These are phyloP conservation scores for Phanerotoma sp. DNA, from an alignment of 2,888 invertebrate genomes.

Conservation along the genomic window DNA sequence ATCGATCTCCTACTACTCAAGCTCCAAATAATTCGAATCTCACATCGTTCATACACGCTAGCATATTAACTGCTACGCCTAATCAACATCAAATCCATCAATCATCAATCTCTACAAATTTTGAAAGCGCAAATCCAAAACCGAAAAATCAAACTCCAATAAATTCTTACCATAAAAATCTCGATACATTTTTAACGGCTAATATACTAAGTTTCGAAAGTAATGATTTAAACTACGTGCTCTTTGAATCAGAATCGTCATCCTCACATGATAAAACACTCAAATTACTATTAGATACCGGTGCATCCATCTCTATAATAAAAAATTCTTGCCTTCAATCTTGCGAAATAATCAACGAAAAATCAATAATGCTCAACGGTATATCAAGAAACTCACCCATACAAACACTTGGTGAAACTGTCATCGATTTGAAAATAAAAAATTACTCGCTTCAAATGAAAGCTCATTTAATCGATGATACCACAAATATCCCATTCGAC, in stretches of 20 bases:
- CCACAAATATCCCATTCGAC: conserved; percentile 11
- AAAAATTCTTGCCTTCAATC: neutral
- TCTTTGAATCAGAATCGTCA: neutral
- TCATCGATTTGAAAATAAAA: conserved; percentile 7
- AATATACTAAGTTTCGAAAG: neutral
- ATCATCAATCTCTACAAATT: too few species aligned
- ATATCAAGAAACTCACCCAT: conserved; percentile 3
- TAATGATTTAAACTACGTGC: conserved; percentile 1
- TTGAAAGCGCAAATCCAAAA: too few species aligned
- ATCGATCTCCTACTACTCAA: too few species aligned
- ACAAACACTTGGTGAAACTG: conserved; percentile 15
- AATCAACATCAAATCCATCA: too few species aligned
- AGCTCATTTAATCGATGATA: neutral
- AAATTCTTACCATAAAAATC: too few species aligned
- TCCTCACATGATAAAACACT: conserved; percentile 3
- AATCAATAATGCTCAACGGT: neutral
- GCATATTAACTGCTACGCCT: too few species aligned
- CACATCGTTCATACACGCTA: too few species aligned
- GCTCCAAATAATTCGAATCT: too few species aligned
- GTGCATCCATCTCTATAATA: conserved; percentile 11
- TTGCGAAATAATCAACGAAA: neutral
- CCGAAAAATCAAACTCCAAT: too few species aligned
- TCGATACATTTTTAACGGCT: neutral
- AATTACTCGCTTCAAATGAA: conserved; percentile 2
- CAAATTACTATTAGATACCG: conserved; percentile 19